Evolutionary conservation across 23 tunicate species (phyloP), one percentile per base, ranked within the genome.

Genomic region (Trididemnum nubilum): DNA sequence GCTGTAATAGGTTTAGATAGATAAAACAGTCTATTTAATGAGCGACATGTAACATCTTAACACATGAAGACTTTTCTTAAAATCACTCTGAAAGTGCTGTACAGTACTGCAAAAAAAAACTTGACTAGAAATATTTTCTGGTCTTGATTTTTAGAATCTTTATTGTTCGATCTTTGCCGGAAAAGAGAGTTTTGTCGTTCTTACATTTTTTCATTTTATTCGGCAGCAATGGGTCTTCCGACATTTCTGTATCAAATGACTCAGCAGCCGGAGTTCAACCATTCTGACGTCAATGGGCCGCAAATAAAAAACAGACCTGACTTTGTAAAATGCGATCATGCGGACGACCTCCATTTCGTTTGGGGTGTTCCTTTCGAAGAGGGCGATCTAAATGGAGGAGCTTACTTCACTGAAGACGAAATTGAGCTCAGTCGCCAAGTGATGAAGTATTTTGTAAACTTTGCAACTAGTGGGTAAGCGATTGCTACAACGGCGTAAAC

Each of bases 321-420:
- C 44, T 94, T 87, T 76, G 94, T 89, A 22, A 58, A 49, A 35
- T 84, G 94, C 33, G 98, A 94, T 51, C 98, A 94, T 59, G 87
- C 90, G 26, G 98, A 94, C 50, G 92, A 82, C 61, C 65, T 83
- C 4, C 65, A 81, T 34, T 94, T 79, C 61, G 40, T 94, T 0
- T 88, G 87, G 87, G 98, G 98, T 3, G 76, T 72, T 0, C 87
- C 98, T 18, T 94, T 94, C 60, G 65, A 83, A 18, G 86, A 92
- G 67, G 92, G 88, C 27, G 86, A 83, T 0, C 65, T 94, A 7
- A 59, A 81, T 26, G 81, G 72, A 0, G 98, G 90, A 27, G 98
- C 98, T 1, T 73, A 76, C 34, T 94, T 88, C 38, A 94, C 98
- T 3, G 86, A 94, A 22, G 86, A 88, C 15, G 98, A 94, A 71